Conservation (phyloP, 2,888 invertebrate species). For the Bimastos eiseni region DNA sequence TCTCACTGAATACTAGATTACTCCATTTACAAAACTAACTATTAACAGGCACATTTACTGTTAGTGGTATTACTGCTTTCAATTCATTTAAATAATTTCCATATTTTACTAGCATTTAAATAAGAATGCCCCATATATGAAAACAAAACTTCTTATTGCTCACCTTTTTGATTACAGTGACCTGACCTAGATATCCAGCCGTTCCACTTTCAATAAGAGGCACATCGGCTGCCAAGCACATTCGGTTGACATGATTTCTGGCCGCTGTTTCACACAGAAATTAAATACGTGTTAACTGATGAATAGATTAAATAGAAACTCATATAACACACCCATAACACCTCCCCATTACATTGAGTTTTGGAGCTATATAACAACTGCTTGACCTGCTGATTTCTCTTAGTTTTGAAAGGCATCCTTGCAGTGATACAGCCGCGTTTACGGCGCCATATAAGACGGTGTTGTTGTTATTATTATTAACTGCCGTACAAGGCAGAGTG, state of each 20-base stretch:
- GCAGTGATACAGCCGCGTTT: too few relatives aligned
- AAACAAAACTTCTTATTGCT: slow-evolving; percentile 18
- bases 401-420: too few relatives aligned
- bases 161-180: slow-evolving; percentile 64
- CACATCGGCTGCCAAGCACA: slow-evolving; percentile 92
- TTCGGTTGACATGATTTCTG: slow-evolving; percentile 95
- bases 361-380: too few relatives aligned
- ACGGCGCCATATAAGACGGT: too few relatives aligned
- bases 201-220: slow-evolving; percentile 96
- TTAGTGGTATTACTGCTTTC: neutral
- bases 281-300: neutral
- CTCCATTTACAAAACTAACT: neutral
- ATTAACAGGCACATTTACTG: neutral
- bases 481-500: too few relatives aligned
- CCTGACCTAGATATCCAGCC: slow-evolving; percentile 92
- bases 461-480: too few relatives aligned
- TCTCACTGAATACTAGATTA: neutral
- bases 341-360: too few relatives aligned
- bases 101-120: neutral
- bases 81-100: too few relatives aligned
- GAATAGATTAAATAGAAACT: neutral
- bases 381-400: too few relatives aligned
- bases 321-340: neutral
- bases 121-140: neutral
- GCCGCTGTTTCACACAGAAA: slow-evolving; percentile 70